Evolutionary conservation across 1,140 invertebrate species (phyloP), one percentile per base, ranked within the genome.

Genomic region (Drosophila nikananu): DNA sequence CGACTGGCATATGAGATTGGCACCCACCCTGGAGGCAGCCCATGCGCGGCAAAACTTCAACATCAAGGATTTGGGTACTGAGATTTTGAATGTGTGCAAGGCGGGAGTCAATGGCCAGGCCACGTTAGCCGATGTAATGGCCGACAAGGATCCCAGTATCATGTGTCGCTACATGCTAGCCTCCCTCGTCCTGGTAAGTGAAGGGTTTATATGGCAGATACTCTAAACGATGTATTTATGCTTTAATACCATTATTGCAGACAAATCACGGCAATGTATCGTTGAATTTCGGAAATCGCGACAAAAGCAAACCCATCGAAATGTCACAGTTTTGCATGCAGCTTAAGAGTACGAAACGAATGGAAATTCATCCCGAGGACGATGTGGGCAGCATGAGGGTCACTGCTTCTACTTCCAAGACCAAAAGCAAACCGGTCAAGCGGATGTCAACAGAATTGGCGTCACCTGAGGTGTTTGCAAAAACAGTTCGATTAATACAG

Each of bases 11-110:
- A 65, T 68, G 15, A 61, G 83, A 21, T 48, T 93, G 27, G 83
- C 70, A 27, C 92, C 92, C 46, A 72, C 75, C 10, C 58, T 93
- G 39, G 83, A 84, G 27, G 70, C 75, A n/a, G 80, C 92, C 3
- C 87, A 84, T 48, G 87, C 75, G 3, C 78, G 92, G 10, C 92
- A 93, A 59, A 91, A 90, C 55, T 93, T 93, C 32, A 89, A 89
- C 27, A 83, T 93, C 19, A 77, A 81, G 39, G 63, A 77, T 15
- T 46, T 93, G 15, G 89, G 91, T 4, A 86, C 89, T 19, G 83
- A 93, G 59, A 78, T 93, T 21, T 68, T 93, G 8, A 52, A 77
- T 15, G 76, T 84, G 15, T 90, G 81, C 17, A 48, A 79, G 44
- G 52, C 73, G 25, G 27, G 54, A 21, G 27, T 46, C 23, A 41